A percentile compares a stretch with the other conserved stretches of the same genome.
phyloP scores from a whole-genome alignment of 2,888 invertebrate genomes.

The Calliscelio sp. region DNA sequence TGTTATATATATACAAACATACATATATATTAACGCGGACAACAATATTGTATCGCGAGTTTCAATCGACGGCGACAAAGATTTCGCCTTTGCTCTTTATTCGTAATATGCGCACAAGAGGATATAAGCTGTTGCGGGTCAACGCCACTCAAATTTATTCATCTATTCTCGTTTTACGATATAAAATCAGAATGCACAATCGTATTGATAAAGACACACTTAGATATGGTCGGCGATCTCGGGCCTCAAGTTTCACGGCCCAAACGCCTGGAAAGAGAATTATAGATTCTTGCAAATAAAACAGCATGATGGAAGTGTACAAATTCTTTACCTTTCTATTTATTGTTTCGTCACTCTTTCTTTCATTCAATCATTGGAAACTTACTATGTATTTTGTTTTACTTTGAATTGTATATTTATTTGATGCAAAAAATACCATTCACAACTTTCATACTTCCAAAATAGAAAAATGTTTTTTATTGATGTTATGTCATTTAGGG shows the following conservation, averaged over 20 bases:
- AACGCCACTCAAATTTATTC: slow-evolving; percentile 75
- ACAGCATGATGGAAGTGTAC: slow-evolving; percentile 70
- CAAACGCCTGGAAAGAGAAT: slow-evolving; percentile 68
- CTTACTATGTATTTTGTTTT: background rate
- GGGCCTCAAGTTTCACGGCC: slow-evolving; percentile 59
- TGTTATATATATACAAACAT: no score
- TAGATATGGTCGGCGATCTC: slow-evolving; percentile 71
- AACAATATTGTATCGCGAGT: slow-evolving; percentile 53
- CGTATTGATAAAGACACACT: slow-evolving; percentile 75
- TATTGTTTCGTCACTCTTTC: no score
- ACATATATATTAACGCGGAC: no score
- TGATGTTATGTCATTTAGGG: no score
- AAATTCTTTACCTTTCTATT: slow-evolving; percentile 10
- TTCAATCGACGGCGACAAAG: slow-evolving; percentile 67
- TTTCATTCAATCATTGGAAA: no score
- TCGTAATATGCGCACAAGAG: slow-evolving; percentile 74
- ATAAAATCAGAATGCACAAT: slow-evolving; percentile 74
- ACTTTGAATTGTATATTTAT: no score
- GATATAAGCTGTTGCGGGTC: slow-evolving; percentile 78
- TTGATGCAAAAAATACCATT: no score
- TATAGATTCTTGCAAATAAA: slow-evolving; percentile 75
- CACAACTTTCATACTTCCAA: no score
- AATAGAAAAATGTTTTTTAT: no score
- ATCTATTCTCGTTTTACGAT: slow-evolving; percentile 75
- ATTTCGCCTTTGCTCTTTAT: slow-evolving; percentile 73